Percentiles rank a stretch among this genome's conserved stretches.
Evolutionary conservation across 2,113 vertebrate species (phyloP).

Genomic region (Prionailurus viverrinus): DNA sequence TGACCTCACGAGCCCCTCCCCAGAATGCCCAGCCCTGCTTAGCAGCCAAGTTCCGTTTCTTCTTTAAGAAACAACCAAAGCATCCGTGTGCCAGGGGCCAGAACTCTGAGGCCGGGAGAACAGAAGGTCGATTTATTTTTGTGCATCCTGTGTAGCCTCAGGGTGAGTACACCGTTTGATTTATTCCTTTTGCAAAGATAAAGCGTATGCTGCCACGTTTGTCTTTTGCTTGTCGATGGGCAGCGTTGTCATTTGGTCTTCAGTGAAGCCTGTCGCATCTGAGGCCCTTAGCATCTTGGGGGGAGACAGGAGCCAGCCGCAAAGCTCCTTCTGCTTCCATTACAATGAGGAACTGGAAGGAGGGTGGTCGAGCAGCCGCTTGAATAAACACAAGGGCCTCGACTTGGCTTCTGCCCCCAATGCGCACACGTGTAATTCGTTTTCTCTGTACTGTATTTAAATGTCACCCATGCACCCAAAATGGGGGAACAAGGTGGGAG

Average conservation of each 20-base stretch:
- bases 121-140: background rate
- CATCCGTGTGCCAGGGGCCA: background rate
- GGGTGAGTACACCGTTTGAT: background rate
- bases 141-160: background rate
- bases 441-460: background rate
- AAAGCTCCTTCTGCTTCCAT: background rate
- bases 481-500: background rate
- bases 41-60: background rate
- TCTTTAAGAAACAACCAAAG: constrained; percentile 25
- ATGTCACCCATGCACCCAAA: background rate
- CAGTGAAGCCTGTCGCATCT: fast-evolving
- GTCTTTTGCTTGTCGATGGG: background rate
- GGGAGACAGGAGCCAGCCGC: background rate
- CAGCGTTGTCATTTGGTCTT: background rate
- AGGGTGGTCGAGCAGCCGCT: fast-evolving
- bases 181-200: background rate
- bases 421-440: fast-evolving
- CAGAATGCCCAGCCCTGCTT: background rate
- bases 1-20: background rate
- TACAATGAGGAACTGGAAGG: fast-evolving
- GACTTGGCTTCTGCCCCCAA: background rate
- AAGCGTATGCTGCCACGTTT: fast-evolving
- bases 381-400: background rate
- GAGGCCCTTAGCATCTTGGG: background rate
- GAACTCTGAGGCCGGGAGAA: background rate